Conservation (phyloP, 2,113 vertebrate species). For the Labeo rohita region DNA sequence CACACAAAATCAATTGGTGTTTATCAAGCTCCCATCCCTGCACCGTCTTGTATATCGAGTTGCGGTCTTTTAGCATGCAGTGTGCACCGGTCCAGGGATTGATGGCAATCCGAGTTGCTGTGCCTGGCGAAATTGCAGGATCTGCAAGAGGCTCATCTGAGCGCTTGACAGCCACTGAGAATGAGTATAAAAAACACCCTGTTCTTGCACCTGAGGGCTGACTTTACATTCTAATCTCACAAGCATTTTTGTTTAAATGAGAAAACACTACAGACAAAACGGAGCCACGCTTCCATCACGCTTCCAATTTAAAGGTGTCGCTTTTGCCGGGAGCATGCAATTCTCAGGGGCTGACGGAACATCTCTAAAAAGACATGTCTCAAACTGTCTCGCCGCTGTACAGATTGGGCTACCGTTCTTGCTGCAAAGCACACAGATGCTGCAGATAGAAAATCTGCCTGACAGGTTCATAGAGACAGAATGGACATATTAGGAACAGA, state of each 20-base stretch:
- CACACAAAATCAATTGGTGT: slow-evolving; percentile 68
- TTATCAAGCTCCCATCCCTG: slow-evolving; percentile 64
- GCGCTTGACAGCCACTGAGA: slow-evolving; percentile 34
- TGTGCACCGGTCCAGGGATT: slow-evolving; percentile 54
- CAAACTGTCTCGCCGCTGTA: not conserved
- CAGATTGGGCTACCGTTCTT: not conserved
- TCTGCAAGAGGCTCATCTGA: slow-evolving; percentile 51
- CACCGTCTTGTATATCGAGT: slow-evolving; percentile 48
- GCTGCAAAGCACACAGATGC: not conserved
- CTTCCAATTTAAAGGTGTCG: slow-evolving; percentile 18
- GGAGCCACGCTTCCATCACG: slow-evolving; percentile 43
- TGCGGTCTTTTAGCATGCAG: slow-evolving; percentile 56
- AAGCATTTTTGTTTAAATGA: slow-evolving; percentile 28
- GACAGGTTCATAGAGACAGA: not conserved
- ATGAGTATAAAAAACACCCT: slow-evolving; percentile 3
- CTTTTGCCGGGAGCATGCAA: not conserved
- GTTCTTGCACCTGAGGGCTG: not conserved
- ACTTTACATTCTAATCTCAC: slow-evolving; percentile 24
- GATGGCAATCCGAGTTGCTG: slow-evolving; percentile 49
- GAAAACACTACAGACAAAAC: slow-evolving; percentile 46
- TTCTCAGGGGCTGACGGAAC: not conserved
- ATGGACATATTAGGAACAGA: not conserved
- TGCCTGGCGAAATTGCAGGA: slow-evolving; percentile 56
- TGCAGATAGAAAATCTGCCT: not conserved
- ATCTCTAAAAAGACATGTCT: slow-evolving; percentile 10